Evolutionary conservation across 1,140 invertebrate species (phyloP).

Genomic region (Pectinophora gossypiella): DNA sequence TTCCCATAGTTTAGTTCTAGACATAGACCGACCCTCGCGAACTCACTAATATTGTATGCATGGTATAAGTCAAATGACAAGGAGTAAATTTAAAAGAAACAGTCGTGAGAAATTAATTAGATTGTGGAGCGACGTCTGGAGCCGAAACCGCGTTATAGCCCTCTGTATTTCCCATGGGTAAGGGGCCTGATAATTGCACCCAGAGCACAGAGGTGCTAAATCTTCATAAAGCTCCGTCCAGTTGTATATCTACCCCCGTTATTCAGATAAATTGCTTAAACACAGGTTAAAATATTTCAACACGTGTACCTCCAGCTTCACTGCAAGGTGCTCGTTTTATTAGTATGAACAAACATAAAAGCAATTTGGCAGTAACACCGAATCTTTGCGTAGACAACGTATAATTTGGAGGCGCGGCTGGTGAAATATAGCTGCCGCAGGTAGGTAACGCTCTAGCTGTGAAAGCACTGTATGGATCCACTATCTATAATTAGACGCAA

Average conservation of each 20-base stretch:
- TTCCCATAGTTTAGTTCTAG: not conserved
- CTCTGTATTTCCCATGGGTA: conserved; percentile 47
- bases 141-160: conserved; percentile 25
- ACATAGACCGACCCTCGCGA: not conserved
- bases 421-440: not conserved
- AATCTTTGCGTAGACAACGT: not conserved
- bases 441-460: not conserved
- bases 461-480: not conserved
- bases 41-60: not conserved
- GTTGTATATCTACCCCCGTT: conserved; percentile 25
- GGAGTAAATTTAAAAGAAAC: not conserved
- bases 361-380: not conserved
- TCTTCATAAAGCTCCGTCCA: conserved; percentile 52
- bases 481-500: not conserved
- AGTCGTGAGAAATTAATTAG: conserved; percentile 8
- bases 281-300: conserved; percentile 19
- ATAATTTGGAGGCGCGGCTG: not conserved
- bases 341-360: not conserved
- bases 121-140: conserved; percentile 12
- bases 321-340: not conserved
- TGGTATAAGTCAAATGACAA: not conserved
- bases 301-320: not conserved
- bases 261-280: conserved; percentile 43
- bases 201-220: conserved; percentile 44
- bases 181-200: conserved; percentile 41